Percentiles rank a stretch among this genome's conserved stretches.
phyloP scores from a whole-genome alignment of 2,888 invertebrate species.

The Metacarcinus magister region DNA sequence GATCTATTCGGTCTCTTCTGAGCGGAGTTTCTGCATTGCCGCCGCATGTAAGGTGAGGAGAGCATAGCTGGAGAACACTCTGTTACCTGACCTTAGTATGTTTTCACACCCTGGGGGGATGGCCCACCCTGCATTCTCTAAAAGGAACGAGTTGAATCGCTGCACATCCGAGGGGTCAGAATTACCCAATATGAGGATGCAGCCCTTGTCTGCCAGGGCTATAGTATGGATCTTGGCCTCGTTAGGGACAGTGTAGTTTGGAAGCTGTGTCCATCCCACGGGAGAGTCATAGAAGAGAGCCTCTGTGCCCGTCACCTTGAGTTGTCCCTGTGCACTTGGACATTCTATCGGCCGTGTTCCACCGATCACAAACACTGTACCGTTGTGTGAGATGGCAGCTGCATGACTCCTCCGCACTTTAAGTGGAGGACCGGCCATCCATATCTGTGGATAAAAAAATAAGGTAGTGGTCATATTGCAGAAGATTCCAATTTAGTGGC shows the following conservation, averaged over 20 bases:
- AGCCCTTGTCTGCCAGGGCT: conserved; percentile 63
- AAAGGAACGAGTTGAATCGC: conserved; percentile 57
- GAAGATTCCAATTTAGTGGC: background rate
- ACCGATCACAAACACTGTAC: conserved; percentile 70
- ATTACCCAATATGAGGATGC: conserved; percentile 64
- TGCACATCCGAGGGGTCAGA: conserved; percentile 21
- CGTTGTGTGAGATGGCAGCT: conserved; percentile 67
- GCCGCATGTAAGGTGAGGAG: conserved; percentile 67
- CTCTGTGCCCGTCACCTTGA: conserved; percentile 76
- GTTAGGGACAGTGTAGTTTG: conserved; percentile 60
- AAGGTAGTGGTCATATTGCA: background rate
- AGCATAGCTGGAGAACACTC: conserved; percentile 65
- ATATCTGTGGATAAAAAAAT: conserved; percentile 51
- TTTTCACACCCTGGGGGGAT: conserved; percentile 67
- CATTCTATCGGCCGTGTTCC: conserved; percentile 75
- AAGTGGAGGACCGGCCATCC: conserved; percentile 74
- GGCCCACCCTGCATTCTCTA: conserved; percentile 62
- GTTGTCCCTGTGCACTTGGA: conserved; percentile 71
- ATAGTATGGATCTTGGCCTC: conserved; percentile 60
- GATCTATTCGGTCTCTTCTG: conserved; percentile 52
- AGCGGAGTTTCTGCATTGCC: conserved; percentile 69
- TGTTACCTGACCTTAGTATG: conserved; percentile 66
- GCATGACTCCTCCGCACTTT: conserved; percentile 70
- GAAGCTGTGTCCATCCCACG: conserved; percentile 67
- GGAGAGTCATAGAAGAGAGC: conserved; percentile 61